Evolutionary conservation across 2,797 vertebrate genomes (phyloP).

Genomic region (Pantherophis alleghaniensis): DNA sequence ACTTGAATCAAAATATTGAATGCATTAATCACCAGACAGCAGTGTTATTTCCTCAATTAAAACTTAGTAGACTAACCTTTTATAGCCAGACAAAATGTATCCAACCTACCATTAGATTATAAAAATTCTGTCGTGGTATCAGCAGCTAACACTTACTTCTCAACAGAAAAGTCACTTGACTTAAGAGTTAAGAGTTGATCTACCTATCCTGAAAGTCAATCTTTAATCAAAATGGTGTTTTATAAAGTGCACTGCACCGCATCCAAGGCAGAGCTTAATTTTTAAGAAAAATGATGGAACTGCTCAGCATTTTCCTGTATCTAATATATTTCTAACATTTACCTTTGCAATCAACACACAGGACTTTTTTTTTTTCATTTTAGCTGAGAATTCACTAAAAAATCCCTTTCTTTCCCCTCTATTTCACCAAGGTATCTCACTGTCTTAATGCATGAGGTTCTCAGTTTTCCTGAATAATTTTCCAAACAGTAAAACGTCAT

Average conservation of each 20-base stretch:
- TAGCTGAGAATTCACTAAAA: not conserved
- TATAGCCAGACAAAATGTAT: not conserved
- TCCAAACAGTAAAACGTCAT: not conserved
- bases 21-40: not conserved
- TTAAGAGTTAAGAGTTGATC: not conserved
- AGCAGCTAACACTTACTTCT: not conserved
- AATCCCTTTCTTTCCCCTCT: not conserved
- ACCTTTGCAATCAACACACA: not conserved
- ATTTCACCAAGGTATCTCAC: no score
- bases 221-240: not conserved
- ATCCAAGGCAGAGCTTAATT: not conserved
- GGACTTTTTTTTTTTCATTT: not conserved
- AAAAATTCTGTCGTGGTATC: not conserved
- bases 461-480: not conserved
- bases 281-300: not conserved
- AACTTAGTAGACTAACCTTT: not conserved
- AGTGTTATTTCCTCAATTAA: not conserved
- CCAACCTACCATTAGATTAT: not conserved
- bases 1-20: not conserved
- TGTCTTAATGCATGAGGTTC: not conserved
- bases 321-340: not conserved
- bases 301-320: not conserved
- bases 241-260: not conserved
- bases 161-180: not conserved
- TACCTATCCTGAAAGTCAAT: not conserved